A percentile compares a stretch with the other conserved stretches of the same genome.
Conservation (phyloP, 2,113 vertebrate genomes). For the Bubalus kerabau region DNA sequence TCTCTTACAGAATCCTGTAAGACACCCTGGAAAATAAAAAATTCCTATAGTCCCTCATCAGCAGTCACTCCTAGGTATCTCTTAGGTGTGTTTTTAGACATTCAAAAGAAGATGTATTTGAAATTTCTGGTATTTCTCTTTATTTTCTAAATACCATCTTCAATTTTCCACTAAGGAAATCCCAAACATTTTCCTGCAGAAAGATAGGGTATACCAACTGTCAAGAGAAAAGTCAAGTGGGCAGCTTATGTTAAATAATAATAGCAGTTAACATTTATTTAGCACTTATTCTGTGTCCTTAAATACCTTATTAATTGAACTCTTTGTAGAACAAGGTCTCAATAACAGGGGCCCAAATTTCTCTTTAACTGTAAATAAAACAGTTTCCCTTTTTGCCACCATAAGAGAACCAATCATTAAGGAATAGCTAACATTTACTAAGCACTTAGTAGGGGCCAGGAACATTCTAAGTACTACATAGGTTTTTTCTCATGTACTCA, state of each 20-base stretch:
- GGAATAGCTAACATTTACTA: background rate
- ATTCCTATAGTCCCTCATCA: background rate
- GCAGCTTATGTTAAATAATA: conserved; percentile 13
- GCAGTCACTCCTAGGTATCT: background rate
- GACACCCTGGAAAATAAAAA: background rate
- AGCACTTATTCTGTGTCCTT: background rate
- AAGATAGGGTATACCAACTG: background rate
- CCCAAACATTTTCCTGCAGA: background rate
- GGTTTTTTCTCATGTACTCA: background rate
- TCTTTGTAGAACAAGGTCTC: background rate
- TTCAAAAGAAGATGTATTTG: background rate
- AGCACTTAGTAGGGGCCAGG: background rate
- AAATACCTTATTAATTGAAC: conserved; percentile 12
- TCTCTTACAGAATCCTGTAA: background rate
- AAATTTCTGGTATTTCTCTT: background rate
- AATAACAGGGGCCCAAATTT: background rate
- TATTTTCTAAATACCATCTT: conserved; percentile 12
- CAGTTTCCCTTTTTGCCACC: background rate
- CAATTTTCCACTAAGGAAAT: background rate
- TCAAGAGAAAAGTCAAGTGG: background rate
- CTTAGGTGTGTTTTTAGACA: background rate
- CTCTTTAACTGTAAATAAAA: background rate
- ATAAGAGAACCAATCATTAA: background rate
- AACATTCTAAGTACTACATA: background rate
- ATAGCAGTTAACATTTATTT: background rate